These are phyloP conservation scores for Lichenostomus cassidix DNA, from an alignment of 2,113 vertebrate species.

Conservation along the genomic window DNA sequence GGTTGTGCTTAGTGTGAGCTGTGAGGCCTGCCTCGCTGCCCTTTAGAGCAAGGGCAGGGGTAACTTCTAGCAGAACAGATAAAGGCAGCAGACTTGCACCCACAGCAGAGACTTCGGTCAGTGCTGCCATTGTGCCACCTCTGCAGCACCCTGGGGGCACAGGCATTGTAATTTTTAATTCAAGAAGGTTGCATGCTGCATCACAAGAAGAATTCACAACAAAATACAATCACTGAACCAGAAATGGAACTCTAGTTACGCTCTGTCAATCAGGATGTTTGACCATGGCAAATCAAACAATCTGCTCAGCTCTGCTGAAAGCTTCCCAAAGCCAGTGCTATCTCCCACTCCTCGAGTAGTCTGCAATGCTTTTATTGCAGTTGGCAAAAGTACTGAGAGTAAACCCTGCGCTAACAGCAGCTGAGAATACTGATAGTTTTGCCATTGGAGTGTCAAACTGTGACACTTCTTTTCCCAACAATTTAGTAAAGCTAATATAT, in stretches of 20 bases:
- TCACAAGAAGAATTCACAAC: background rate
- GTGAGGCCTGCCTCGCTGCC: background rate
- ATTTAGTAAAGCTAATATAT: background rate
- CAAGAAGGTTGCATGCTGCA: background rate
- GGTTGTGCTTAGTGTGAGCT: background rate
- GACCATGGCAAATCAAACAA: background rate
- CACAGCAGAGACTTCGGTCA: background rate
- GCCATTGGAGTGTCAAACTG: background rate
- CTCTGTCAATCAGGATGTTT: background rate
- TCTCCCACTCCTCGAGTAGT: background rate
- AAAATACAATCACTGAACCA: background rate
- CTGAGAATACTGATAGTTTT: background rate
- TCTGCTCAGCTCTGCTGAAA: background rate
- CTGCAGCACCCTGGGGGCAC: background rate
- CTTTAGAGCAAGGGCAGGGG: background rate
- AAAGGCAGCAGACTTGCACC: background rate
- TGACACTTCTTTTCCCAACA: background rate
- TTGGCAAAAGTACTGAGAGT: background rate
- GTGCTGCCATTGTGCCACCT: background rate
- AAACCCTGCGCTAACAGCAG: background rate
- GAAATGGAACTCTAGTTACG: background rate
- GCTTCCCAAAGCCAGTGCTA: background rate
- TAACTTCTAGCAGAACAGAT: background rate
- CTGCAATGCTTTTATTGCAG: background rate
- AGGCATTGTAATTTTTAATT: background rate